phyloP scores from a whole-genome alignment of 2,797 vertebrate genomes.

The Urocyon cinereoargenteus region DNA sequence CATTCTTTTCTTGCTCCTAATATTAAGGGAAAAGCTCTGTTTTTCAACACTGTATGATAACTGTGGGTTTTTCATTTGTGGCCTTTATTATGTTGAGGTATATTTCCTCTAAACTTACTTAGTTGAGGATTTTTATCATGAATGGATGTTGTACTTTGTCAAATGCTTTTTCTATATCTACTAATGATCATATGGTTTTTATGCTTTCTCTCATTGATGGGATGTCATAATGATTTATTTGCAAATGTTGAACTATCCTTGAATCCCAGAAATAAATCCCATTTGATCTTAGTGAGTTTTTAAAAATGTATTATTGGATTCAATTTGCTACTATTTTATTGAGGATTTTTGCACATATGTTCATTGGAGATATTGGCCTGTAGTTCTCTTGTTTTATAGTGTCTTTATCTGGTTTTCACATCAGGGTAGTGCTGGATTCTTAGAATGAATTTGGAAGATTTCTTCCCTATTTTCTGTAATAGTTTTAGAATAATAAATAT shows the following conservation, averaged over 20 bases:
- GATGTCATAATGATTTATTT: not conserved
- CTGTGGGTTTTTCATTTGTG: not conserved
- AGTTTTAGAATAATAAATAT: not conserved
- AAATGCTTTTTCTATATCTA: not conserved
- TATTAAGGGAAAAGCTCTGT: not conserved
- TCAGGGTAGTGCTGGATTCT: not conserved
- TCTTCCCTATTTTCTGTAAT: not conserved
- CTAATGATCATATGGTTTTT: not conserved
- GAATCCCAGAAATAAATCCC: not conserved
- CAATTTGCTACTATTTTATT: not conserved
- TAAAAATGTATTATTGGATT: not conserved
- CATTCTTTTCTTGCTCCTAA: not conserved
- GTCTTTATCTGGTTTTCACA: not conserved
- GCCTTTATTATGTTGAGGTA: not conserved
- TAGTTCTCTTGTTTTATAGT: not conserved
- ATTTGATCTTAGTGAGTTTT: not conserved
- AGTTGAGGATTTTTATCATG: not conserved
- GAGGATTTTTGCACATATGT: not conserved
- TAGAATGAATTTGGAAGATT: not conserved
- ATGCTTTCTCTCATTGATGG: not conserved
- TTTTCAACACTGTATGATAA: not conserved
- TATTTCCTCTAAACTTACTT: not conserved
- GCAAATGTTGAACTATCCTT: not conserved
- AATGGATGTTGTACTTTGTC: not conserved
- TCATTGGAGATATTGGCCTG: not conserved